Evolutionary conservation across 2,113 vertebrate species (phyloP).

Genomic region (Callipepla squamata): DNA sequence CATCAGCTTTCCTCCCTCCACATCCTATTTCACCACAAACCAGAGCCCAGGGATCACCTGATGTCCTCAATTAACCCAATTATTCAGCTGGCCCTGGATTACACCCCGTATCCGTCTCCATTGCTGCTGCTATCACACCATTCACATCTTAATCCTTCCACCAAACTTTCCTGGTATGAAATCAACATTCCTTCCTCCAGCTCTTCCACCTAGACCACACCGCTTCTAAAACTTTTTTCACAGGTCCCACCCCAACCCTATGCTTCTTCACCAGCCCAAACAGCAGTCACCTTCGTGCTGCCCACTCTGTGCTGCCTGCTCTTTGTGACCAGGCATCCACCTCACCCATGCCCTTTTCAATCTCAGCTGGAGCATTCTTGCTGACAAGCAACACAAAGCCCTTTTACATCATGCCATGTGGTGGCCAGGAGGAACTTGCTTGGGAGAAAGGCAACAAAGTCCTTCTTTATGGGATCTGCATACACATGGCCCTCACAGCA

Average conservation of each 20-base stretch:
- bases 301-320: background rate
- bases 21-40: background rate
- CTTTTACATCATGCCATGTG: background rate
- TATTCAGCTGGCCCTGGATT: background rate
- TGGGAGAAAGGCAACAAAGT: constrained; percentile 35
- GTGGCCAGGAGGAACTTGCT: constrained; percentile 11
- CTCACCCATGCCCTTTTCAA: background rate
- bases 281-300: background rate
- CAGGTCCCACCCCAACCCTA: background rate
- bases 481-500: background rate
- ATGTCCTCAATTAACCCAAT: background rate
- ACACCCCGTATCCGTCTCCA: too few species aligned
- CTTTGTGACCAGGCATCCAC: background rate
- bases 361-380: background rate
- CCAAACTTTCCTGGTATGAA: background rate
- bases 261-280: background rate
- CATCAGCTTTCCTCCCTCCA: background rate
- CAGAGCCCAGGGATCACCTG: background rate
- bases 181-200: background rate
- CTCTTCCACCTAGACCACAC: background rate
- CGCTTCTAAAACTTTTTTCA: background rate
- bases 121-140: background rate
- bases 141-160: background rate
- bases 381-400: constrained; percentile 46
- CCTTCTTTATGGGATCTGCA: background rate